Conservation (phyloP, 2,797 vertebrate species). For the Clarias laeviceps region DNA sequence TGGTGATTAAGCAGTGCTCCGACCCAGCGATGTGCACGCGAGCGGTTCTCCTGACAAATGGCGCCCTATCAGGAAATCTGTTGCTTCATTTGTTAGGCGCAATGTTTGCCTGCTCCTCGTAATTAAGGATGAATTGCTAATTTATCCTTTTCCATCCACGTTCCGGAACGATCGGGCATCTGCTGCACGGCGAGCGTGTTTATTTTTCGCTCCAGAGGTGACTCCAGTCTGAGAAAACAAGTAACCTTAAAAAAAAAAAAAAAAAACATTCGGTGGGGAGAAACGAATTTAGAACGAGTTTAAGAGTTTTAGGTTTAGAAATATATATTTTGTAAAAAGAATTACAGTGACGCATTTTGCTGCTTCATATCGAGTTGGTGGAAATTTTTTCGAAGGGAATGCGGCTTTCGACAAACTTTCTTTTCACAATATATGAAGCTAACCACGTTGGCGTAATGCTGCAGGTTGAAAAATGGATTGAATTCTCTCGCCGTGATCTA, state of each 20-base stretch:
- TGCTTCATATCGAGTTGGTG: neutral
- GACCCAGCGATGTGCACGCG: conserved; percentile 16
- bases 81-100: conserved; percentile 53
- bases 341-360: neutral
- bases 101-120: conserved; percentile 52
- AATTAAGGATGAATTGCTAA: conserved; percentile 62
- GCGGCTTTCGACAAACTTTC: neutral
- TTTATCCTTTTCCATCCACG: conserved; percentile 57
- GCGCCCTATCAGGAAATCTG: conserved; percentile 37
- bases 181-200: conserved; percentile 31
- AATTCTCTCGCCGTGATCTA: neutral
- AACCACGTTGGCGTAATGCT: no score
- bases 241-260: conserved; percentile 47
- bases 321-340: no score
- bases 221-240: neutral
- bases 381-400: neutral
- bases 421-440: neutral
- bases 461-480: neutral
- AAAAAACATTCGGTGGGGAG: conserved; percentile 37
- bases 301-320: no score
- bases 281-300: neutral
- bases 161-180: conserved; percentile 44
- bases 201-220: conserved; percentile 17
- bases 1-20: conserved; percentile 32
- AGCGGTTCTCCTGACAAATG: conserved; percentile 31